Conservation (phyloP, 2,888 invertebrate genomes). For the Notodonta ziczac region DNA sequence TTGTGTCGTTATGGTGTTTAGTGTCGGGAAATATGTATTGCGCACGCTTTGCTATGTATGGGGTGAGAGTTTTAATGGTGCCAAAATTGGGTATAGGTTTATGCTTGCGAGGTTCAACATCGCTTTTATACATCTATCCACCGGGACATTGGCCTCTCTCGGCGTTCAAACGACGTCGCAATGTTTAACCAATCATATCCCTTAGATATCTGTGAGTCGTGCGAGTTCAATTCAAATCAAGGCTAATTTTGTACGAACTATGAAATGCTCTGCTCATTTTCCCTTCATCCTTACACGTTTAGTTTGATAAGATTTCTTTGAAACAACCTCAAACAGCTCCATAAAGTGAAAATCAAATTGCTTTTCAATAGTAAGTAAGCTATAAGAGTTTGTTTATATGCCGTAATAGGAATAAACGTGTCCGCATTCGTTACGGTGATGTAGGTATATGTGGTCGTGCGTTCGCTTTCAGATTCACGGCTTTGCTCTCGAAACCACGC, state of each 20-base stretch:
- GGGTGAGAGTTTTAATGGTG: neutral
- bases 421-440: slow-evolving; percentile 42
- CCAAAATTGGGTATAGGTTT: neutral
- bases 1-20: slow-evolving; percentile 7
- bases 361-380: slow-evolving; percentile 36
- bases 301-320: slow-evolving; percentile 15
- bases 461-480: slow-evolving; percentile 77
- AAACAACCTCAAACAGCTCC: slow-evolving; percentile 23
- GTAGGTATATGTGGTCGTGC: slow-evolving; percentile 39
- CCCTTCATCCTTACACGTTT: neutral
- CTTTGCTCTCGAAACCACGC: slow-evolving; percentile 70
- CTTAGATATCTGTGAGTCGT: slow-evolving; percentile 12
- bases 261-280: too few species aligned
- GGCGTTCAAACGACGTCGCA: neutral
- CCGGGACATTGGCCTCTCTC: neutral
- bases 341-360: slow-evolving; percentile 39
- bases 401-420: slow-evolving; percentile 43
- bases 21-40: slow-evolving; percentile 1
- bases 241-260: too few species aligned
- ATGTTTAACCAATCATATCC: slow-evolving; percentile 2
- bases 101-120: too few species aligned
- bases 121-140: neutral
- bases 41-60: slow-evolving; percentile 5
- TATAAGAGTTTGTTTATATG: slow-evolving; percentile 36
- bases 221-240: neutral